A percentile compares a stretch with the other conserved stretches of the same genome.
Conservation (phyloP, 2,113 vertebrate species). For the Thermophis baileyi region DNA sequence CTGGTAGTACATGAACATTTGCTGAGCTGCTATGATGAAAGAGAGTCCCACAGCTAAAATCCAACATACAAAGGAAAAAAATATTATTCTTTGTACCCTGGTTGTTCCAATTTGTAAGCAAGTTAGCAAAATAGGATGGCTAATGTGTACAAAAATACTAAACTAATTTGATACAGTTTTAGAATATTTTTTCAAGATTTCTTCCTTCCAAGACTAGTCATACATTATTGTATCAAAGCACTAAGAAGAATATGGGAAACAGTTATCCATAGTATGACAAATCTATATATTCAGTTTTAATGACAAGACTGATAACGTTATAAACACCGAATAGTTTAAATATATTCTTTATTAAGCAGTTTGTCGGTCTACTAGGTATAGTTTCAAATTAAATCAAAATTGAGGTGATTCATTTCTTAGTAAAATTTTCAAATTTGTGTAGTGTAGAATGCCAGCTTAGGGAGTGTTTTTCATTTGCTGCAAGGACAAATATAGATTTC, state of each 20-base stretch:
- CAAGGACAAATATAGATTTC: neutral
- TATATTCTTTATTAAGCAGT: neutral
- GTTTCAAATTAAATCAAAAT: neutral
- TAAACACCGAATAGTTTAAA: neutral
- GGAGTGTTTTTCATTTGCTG: neutral
- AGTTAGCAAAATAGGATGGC: neutral
- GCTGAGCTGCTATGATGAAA: neutral
- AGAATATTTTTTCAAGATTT: neutral
- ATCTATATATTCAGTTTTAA: neutral
- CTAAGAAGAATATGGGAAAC: slow-evolving; percentile 7
- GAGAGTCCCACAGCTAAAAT: neutral
- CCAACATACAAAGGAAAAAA: neutral
- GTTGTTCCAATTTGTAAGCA: neutral
- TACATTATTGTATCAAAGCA: neutral
- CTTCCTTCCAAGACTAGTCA: neutral
- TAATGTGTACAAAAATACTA: neutral
- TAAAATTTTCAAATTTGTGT: neutral
- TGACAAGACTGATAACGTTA: neutral
- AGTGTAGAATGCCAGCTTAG: neutral
- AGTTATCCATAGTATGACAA: neutral
- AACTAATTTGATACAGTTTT: neutral
- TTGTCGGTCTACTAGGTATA: neutral
- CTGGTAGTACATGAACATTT: neutral
- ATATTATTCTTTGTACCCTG: neutral
- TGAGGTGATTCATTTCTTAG: neutral